Evolutionary conservation across 1,140 invertebrate genomes (phyloP).

Genomic region (Amyelois transitella): DNA sequence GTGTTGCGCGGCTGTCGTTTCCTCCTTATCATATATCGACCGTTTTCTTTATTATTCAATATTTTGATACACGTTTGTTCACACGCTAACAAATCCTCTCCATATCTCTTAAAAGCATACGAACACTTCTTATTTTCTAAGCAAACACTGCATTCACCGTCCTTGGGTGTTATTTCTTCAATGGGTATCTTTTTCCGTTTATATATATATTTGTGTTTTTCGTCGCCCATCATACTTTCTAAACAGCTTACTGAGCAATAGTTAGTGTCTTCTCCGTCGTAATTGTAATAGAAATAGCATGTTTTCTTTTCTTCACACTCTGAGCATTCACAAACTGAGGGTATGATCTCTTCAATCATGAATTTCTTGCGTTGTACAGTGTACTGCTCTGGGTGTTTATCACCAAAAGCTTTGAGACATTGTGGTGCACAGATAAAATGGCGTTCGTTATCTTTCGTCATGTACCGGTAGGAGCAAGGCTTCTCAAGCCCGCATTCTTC

Average conservation of each 20-base stretch:
- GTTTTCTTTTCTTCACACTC: slow-evolving; percentile 65
- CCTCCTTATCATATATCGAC: slow-evolving; percentile 48
- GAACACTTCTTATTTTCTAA: slow-evolving; percentile 44
- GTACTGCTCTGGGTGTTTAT: slow-evolving; percentile 38
- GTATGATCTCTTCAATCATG: slow-evolving; percentile 58
- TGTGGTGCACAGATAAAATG: slow-evolving; percentile 47
- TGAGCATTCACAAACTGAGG: slow-evolving; percentile 48
- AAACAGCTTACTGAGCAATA: slow-evolving; percentile 74
- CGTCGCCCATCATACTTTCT: slow-evolving; percentile 73
- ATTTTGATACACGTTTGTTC: slow-evolving; percentile 57
- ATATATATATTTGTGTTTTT: slow-evolving; percentile 71
- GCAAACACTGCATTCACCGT: slow-evolving; percentile 49
- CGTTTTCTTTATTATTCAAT: slow-evolving; percentile 50
- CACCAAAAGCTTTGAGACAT: slow-evolving; percentile 45
- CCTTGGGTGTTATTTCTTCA: slow-evolving; percentile 37
- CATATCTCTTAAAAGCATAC: slow-evolving; percentile 48
- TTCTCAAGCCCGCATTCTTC: slow-evolving; percentile 40
- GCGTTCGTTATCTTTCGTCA: slow-evolving; percentile 35
- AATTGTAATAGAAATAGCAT: slow-evolving; percentile 75
- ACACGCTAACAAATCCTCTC: slow-evolving; percentile 50
- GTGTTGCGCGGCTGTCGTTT: slow-evolving; percentile 28
- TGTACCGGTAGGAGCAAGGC: slow-evolving; percentile 37
- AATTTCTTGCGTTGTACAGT: slow-evolving; percentile 50
- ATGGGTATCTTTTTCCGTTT: slow-evolving; percentile 52
- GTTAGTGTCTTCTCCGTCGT: slow-evolving; percentile 68